Percentiles rank a stretch among this genome's conserved stretches.
These are phyloP conservation scores for Neodon shergylaensis DNA, from an alignment of 2,113 vertebrate genomes.

Conservation along the genomic window DNA sequence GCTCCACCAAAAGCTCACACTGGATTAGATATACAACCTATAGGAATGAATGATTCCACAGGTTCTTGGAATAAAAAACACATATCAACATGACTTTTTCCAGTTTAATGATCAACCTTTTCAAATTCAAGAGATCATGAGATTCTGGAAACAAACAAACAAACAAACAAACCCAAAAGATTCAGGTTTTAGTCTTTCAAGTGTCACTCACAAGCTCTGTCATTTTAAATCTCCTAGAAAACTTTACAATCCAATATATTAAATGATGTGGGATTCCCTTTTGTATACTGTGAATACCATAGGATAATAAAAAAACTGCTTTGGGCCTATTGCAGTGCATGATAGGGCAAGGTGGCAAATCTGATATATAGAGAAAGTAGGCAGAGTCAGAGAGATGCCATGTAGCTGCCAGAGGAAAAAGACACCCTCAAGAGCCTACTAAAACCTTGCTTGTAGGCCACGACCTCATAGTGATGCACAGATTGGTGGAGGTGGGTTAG, in stretches of 20 bases:
- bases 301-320: too few species aligned
- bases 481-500: too few species aligned
- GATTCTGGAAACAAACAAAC: neutral
- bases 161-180: too few species aligned
- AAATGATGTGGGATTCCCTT: neutral
- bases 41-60: neutral
- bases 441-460: too few species aligned
- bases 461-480: too few species aligned
- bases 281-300: too few species aligned
- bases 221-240: neutral
- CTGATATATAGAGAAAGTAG: too few species aligned
- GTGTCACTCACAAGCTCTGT: neutral
- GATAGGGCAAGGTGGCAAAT: too few species aligned
- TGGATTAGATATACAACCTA: neutral
- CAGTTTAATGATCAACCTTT: neutral
- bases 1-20: neutral
- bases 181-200: neutral
- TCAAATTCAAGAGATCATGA: neutral
- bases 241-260: neutral
- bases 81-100: neutral
- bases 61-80: neutral
- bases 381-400: too few species aligned
- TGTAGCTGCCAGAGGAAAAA: too few species aligned
- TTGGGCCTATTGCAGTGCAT: too few species aligned
- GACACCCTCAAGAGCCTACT: too few species aligned